phyloP scores from a whole-genome alignment of 64 coral and sea anemone genomes.

The Catalaphyllia jardinei region DNA sequence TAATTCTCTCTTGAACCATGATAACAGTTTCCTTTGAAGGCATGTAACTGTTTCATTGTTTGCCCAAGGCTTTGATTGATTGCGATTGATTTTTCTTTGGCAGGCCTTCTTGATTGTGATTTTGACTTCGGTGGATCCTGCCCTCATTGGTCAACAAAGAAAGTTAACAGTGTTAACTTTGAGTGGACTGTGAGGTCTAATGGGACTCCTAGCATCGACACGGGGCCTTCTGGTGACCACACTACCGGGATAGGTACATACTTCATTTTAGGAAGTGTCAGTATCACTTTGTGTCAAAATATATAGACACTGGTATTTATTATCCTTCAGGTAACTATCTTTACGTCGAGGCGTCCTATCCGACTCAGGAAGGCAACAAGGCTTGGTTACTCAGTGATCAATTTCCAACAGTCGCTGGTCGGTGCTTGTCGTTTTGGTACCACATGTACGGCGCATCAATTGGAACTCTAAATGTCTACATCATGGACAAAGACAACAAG shows the following conservation, averaged over 20 bases:
- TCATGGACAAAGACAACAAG: neutral
- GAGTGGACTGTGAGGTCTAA: slow-evolving; percentile 53
- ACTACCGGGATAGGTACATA: slow-evolving; percentile 63
- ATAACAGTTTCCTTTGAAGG: too few relatives aligned
- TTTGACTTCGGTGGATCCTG: slow-evolving; percentile 70
- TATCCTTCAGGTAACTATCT: slow-evolving; percentile 62
- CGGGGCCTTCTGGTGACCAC: slow-evolving; percentile 72
- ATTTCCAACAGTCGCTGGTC: slow-evolving; percentile 43
- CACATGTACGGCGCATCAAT: slow-evolving; percentile 74
- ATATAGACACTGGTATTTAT: neutral
- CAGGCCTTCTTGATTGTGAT: slow-evolving; percentile 74
- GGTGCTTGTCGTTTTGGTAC: slow-evolving; percentile 80
- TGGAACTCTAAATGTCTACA: slow-evolving; percentile 51
- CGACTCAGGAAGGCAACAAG: slow-evolving; percentile 60
- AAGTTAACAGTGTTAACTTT: neutral
- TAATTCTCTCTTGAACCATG: too few relatives aligned
- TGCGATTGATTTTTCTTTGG: neutral
- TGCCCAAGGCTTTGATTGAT: neutral
- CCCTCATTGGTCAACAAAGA: slow-evolving; percentile 47
- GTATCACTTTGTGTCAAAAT: too few relatives aligned
- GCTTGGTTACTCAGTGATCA: slow-evolving; percentile 59
- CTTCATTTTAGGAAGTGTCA: too few relatives aligned
- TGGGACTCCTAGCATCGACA: slow-evolving; percentile 47
- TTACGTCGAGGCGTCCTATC: slow-evolving; percentile 69
- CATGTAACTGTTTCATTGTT: too few relatives aligned